A percentile compares a stretch with the other conserved stretches of the same genome.
Conservation (phyloP, 1,140 invertebrate species). For the Drosophila melanica region DNA sequence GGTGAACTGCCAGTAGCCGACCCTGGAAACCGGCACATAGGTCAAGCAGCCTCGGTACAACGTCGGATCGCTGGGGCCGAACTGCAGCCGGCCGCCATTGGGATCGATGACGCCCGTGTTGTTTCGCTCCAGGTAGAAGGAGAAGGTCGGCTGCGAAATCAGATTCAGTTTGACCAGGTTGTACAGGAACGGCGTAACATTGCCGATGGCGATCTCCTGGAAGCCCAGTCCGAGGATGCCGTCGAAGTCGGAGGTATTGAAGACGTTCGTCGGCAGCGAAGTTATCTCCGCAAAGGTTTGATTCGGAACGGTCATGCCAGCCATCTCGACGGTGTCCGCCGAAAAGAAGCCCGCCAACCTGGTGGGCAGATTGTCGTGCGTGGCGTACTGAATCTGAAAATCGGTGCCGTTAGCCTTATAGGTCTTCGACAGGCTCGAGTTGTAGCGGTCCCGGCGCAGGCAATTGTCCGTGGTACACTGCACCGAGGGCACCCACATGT, state of each 20-base stretch:
- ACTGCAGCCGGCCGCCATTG: conserved; percentile 94
- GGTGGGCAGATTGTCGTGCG: conserved; percentile 89
- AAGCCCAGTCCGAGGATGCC: conserved; percentile 97
- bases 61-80: conserved; percentile 95
- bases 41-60: conserved; percentile 95
- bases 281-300: conserved; percentile 98
- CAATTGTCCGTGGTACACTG: conserved; percentile 93
- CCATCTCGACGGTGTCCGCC: conserved; percentile 90
- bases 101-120: conserved; percentile 85
- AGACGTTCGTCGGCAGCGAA: conserved; percentile 93
- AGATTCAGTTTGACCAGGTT: conserved; percentile 95
- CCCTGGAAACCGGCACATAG: conserved; percentile 92
- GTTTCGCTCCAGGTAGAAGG: conserved; percentile 93
- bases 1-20: conserved; percentile 98
- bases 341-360: conserved; percentile 93
- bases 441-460: conserved; percentile 94
- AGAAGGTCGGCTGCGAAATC: conserved; percentile 92
- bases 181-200: conserved; percentile 96
- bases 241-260: conserved; percentile 97
- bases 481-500: conserved; percentile 98
- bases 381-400: conserved; percentile 97
- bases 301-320: conserved; percentile 87
- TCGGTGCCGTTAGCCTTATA: conserved; percentile 94
- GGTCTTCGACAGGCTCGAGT: conserved; percentile 91
- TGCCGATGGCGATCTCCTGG: conserved; percentile 93